Conservation (phyloP, 2,113 vertebrate genomes). For the Ginglymostoma cirratum region DNA sequence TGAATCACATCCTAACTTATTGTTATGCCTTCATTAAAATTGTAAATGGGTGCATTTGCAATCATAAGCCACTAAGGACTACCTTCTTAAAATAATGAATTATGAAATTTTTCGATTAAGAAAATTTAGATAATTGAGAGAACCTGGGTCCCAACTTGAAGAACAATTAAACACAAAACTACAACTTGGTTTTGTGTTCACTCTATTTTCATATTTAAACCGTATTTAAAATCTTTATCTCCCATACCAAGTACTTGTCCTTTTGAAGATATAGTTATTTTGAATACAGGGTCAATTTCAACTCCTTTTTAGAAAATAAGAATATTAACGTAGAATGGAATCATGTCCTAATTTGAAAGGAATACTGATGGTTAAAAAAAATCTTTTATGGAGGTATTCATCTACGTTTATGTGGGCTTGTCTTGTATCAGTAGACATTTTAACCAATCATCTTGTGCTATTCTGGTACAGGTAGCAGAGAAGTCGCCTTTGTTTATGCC, state of each 20-base stretch:
- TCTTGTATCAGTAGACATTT: background rate
- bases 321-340: background rate
- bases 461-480: conserved; percentile 73
- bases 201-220: background rate
- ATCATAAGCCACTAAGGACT: background rate
- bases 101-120: background rate
- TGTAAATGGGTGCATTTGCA: background rate
- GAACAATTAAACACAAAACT: background rate
- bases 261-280: background rate
- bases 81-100: background rate
- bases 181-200: background rate
- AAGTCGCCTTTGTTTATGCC: conserved; percentile 88
- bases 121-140: background rate
- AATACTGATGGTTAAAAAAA: background rate
- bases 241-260: background rate
- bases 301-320: background rate
- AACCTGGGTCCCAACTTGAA: background rate
- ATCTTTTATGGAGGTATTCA: background rate
- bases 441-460: conserved; percentile 1
- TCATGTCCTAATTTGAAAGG: background rate
- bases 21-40: background rate
- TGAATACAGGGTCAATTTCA: background rate
- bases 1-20: background rate
- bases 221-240: background rate
- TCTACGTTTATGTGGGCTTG: background rate